phyloP scores from a whole-genome alignment of 1,140 invertebrate genomes.

The Lordiphosa collinella region DNA sequence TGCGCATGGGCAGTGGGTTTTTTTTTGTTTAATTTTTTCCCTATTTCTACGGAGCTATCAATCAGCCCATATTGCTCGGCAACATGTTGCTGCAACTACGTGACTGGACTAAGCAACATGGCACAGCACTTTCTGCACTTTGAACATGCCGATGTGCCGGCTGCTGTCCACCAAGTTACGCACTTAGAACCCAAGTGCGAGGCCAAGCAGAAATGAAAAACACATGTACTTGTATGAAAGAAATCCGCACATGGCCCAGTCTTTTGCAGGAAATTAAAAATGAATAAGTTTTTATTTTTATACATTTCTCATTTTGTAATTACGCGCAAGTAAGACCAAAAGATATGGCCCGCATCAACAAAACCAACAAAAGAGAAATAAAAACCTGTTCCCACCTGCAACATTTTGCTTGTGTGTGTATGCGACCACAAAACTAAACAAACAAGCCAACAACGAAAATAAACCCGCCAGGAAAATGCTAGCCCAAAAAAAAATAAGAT shows the following conservation, averaged over 20 bases:
- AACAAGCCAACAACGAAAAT: conserved; percentile 73
- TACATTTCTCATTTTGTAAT: conserved; percentile 49
- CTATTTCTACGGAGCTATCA: conserved; percentile 22
- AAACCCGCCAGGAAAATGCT: conserved; percentile 62
- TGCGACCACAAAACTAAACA: conserved; percentile 69
- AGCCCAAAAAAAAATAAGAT: conserved; percentile 36
- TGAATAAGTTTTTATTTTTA: conserved; percentile 6
- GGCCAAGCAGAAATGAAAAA: conserved; percentile 21
- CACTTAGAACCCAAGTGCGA: conserved; percentile 26
- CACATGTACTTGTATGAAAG: conserved; percentile 3
- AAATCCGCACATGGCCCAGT: conserved; percentile 4
- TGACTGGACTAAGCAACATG: conserved; percentile 48
- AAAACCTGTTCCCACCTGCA: conserved; percentile 76
- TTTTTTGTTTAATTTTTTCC: neutral
- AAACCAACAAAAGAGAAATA: conserved; percentile 10
- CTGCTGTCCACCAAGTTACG: conserved; percentile 11
- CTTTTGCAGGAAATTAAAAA: conserved; percentile 25
- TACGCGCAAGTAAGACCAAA: conserved; percentile 56
- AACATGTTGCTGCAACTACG: conserved; percentile 54
- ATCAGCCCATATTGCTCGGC: conserved; percentile 60
- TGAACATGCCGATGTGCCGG: conserved; percentile 27
- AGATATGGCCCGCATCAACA: conserved; percentile 67
- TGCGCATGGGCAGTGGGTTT: conserved; percentile 6
- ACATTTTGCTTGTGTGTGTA: conserved; percentile 45
- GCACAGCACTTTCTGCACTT: conserved; percentile 34